Conservation (phyloP, 1,140 invertebrate species). For the Dendrolimus kikuchii region DNA sequence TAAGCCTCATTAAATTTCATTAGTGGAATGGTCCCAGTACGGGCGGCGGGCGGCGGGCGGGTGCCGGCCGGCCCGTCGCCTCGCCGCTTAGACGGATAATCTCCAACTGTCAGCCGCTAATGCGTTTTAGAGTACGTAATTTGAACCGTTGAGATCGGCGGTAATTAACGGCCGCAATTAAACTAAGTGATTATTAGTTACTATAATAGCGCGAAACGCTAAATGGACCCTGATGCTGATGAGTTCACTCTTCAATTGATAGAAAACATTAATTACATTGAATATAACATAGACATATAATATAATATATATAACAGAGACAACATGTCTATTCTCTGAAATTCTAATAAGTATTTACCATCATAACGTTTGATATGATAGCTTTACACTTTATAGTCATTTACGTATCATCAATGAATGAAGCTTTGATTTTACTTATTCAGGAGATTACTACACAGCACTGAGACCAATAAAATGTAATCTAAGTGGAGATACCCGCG, state of each 20-base stretch:
- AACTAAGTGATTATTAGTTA: slow-evolving; percentile 60
- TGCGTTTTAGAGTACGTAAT: slow-evolving; percentile 72
- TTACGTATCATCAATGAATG: no score
- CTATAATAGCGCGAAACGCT: slow-evolving; percentile 17
- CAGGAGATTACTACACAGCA: no score
- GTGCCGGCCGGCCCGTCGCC: slow-evolving; percentile 36
- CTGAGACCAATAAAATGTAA: slow-evolving; percentile 57
- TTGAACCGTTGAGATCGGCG: slow-evolving; percentile 68
- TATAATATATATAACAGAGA: no score
- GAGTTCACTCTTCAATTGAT: no score
- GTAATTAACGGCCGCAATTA: slow-evolving; percentile 70
- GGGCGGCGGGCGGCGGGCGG: slow-evolving; percentile 22
- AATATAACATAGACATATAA: no score
- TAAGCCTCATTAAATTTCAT: slow-evolving; percentile 70
- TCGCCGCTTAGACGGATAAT: slow-evolving; percentile 67
- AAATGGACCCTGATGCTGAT: slow-evolving; percentile 6
- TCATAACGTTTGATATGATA: no score
- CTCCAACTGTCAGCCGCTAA: slow-evolving; percentile 69
- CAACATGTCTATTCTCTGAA: no score
- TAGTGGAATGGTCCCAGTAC: slow-evolving; percentile 48
- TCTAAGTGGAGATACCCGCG: slow-evolving; percentile 61
- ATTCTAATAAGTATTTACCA: no score
- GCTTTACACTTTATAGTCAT: no score
- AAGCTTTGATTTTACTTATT: no score
- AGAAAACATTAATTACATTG: no score